Percentiles rank a stretch among this genome's conserved stretches.
Conservation (phyloP, 2,888 invertebrate species). For the Spodoptera littoralis region DNA sequence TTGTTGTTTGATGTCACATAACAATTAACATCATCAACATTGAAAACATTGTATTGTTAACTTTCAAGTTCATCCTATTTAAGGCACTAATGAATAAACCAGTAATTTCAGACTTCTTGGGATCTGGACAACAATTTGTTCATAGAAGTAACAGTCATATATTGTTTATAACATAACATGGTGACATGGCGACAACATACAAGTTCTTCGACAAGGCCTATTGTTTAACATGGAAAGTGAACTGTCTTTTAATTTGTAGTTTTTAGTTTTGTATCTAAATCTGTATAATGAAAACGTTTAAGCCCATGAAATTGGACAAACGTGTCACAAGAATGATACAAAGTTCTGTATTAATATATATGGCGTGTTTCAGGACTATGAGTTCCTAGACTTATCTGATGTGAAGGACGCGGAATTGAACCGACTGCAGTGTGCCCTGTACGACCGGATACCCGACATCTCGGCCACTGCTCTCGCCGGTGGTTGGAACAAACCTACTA, state of each 20-base stretch:
- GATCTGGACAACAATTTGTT: slow-evolving; percentile 35
- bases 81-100: neutral
- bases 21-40: no score
- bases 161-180: slow-evolving; percentile 31
- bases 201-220: slow-evolving; percentile 48
- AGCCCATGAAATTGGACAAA: slow-evolving; percentile 35
- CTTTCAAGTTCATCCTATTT: no score
- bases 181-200: slow-evolving; percentile 41
- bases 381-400: slow-evolving; percentile 93
- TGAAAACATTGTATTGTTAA: neutral
- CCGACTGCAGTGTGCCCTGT: slow-evolving; percentile 90
- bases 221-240: slow-evolving; percentile 51
- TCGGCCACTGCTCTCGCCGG: slow-evolving; percentile 70
- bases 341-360: slow-evolving; percentile 62
- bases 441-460: slow-evolving; percentile 74
- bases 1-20: no score
- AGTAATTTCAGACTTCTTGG: slow-evolving; percentile 42
- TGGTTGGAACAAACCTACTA: slow-evolving; percentile 76
- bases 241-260: slow-evolving; percentile 49
- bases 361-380: slow-evolving; percentile 89
- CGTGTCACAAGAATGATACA: slow-evolving; percentile 13
- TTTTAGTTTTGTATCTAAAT: slow-evolving; percentile 35
- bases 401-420: slow-evolving; percentile 91
- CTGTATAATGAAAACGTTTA: slow-evolving; percentile 32
- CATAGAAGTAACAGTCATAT: slow-evolving; percentile 25